phyloP scores from a whole-genome alignment of 1,140 invertebrate genomes.

The Octopus bimaculoides region DNA sequence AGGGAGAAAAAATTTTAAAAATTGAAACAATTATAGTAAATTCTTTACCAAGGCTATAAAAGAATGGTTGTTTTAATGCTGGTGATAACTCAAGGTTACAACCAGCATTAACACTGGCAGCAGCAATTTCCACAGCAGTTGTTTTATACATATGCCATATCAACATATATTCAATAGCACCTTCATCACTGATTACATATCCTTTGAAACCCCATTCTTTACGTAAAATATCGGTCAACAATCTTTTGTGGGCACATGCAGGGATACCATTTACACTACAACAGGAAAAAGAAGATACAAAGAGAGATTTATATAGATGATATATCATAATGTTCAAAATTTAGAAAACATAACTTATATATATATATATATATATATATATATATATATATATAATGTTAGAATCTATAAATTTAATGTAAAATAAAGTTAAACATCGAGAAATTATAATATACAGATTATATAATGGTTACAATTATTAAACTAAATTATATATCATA shows the following conservation, averaged over 20 bases:
- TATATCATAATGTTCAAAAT: too few relatives aligned
- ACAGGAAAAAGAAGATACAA: slow-evolving; percentile 2
- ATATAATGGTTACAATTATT: too few relatives aligned
- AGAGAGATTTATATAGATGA: too few relatives aligned
- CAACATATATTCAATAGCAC: slow-evolving; percentile 48
- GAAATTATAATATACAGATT: too few relatives aligned
- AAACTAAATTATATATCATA: too few relatives aligned
- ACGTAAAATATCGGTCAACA: slow-evolving; percentile 47
- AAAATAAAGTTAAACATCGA: too few relatives aligned
- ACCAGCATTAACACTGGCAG: slow-evolving; percentile 48
- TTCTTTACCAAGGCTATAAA: slow-evolving; percentile 33
- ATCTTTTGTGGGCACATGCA: slow-evolving; percentile 47
- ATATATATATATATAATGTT: too few relatives aligned
- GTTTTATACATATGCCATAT: slow-evolving; percentile 42
- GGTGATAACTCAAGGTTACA: slow-evolving; percentile 47
- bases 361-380: too few relatives aligned
- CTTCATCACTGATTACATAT: slow-evolving; percentile 52
- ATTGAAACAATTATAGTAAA: background rate
- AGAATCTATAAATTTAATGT: too few relatives aligned
- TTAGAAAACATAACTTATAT: too few relatives aligned
- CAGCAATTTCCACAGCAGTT: slow-evolving; percentile 38
- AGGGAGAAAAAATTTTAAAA: background rate
- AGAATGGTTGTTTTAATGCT: slow-evolving; percentile 25
- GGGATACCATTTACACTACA: slow-evolving; percentile 49
- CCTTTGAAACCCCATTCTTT: slow-evolving; percentile 46